phyloP scores from a whole-genome alignment of 2,888 invertebrate species.

The Allolobophora icterica region DNA sequence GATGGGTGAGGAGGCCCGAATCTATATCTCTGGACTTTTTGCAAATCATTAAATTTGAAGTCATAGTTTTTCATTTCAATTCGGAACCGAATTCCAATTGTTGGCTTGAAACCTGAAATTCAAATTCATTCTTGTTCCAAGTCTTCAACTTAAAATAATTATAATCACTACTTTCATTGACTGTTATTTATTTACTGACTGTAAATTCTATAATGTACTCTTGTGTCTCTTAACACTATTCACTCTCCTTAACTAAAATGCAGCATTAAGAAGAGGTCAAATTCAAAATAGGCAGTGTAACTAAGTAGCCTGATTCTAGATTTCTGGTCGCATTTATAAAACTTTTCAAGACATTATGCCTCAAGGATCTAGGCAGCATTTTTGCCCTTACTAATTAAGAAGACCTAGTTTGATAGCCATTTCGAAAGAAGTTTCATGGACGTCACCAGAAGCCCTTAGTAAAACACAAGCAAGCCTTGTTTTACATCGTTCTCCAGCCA shows the following conservation, averaged over 20 bases:
- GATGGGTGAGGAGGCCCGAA: conserved; percentile 50
- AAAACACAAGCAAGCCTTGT: neutral
- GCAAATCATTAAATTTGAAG: neutral
- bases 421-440: neutral
- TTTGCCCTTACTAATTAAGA: too few species aligned
- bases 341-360: too few species aligned
- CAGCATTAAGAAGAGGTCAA: too few species aligned
- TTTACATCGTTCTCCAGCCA: neutral
- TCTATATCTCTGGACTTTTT: too few species aligned
- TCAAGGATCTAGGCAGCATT: too few species aligned
- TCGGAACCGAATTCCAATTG: neutral
- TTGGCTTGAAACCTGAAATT: conserved; percentile 51
- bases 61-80: neutral
- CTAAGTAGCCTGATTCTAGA: too few species aligned
- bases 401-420: neutral
- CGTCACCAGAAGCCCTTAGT: neutral
- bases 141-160: too few species aligned
- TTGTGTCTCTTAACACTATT: neutral
- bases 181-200: neutral
- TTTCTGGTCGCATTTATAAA: too few species aligned
- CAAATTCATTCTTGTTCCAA: too few species aligned
- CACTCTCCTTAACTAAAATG: neutral
- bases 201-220: too few species aligned
- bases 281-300: too few species aligned
- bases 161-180: too few species aligned